Conservation (phyloP, 1,140 invertebrate species). For the Linepithema humile region DNA sequence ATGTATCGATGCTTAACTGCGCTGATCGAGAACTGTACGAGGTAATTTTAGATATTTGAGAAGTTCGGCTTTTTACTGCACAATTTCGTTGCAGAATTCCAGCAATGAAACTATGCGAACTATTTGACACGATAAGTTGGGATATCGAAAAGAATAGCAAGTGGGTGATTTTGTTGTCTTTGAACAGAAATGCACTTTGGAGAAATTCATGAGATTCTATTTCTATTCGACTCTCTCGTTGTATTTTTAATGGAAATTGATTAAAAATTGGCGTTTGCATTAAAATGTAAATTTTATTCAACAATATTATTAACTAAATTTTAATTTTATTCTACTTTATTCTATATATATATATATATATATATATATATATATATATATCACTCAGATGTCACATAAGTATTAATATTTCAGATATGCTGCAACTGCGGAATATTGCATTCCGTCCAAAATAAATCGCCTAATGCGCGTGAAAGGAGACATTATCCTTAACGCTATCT, state of each 20-base stretch:
- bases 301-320: too few species aligned
- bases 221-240: neutral
- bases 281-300: neutral
- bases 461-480: neutral
- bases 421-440: neutral
- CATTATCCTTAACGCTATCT: neutral
- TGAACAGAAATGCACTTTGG: neutral
- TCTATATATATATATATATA: too few species aligned
- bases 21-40: neutral
- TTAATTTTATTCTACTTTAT: too few species aligned
- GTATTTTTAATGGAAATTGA: constrained; percentile 1
- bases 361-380: too few species aligned
- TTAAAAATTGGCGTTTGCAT: too few species aligned
- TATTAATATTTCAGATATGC: neutral
- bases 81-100: constrained; percentile 16
- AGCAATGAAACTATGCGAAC: constrained; percentile 31
- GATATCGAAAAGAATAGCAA: neutral
- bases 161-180: constrained; percentile 18
- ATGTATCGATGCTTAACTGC: neutral
- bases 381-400: too few species aligned
- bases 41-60: neutral
- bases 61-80: neutral
- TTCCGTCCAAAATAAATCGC: neutral
- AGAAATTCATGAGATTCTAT: constrained; percentile 14
- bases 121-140: constrained; percentile 11